phyloP scores from a whole-genome alignment of 1,140 invertebrate genomes.

The Anthonomus grandis region DNA sequence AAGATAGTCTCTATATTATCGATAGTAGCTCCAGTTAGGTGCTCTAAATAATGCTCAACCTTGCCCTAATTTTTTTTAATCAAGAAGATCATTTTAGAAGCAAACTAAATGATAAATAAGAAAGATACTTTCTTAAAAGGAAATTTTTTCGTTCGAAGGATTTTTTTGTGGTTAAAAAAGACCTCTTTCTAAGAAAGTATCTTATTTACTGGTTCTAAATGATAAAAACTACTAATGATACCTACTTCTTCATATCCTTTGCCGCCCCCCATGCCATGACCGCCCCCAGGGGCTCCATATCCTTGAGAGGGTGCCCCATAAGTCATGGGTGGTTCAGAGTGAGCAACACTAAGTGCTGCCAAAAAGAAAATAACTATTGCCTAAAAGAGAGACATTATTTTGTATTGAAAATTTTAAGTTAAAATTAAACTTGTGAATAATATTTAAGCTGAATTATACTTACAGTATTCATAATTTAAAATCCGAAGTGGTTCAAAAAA shows the following conservation, averaged over 20 bases:
- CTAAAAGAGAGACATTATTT: neutral
- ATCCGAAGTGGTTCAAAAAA: neutral
- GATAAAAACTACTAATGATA: constrained; percentile 5
- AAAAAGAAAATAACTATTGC: constrained; percentile 2
- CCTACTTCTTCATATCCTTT: constrained; percentile 11
- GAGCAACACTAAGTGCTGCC: constrained; percentile 1
- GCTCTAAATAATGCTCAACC: too few species aligned
- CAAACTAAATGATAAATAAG: neutral
- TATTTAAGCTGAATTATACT: neutral
- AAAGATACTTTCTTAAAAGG: neutral
- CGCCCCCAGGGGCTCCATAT: constrained; percentile 33
- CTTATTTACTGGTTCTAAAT: neutral
- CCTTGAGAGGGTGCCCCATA: constrained; percentile 13
- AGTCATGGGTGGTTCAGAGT: constrained; percentile 31
- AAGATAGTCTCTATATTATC: too few species aligned
- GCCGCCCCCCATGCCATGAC: constrained; percentile 6
- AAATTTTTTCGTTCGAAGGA: neutral
- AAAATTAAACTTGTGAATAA: neutral
- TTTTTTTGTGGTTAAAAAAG: too few species aligned
- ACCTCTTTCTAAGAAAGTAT: neutral
- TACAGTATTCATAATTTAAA: constrained; percentile 4
- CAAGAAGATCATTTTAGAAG: neutral
- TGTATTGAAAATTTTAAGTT: neutral
- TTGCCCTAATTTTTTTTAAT: neutral
- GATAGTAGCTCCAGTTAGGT: too few species aligned